Evolutionary conservation across 1,140 invertebrate species (phyloP).

Genomic region (Drosophila bipectinata): DNA sequence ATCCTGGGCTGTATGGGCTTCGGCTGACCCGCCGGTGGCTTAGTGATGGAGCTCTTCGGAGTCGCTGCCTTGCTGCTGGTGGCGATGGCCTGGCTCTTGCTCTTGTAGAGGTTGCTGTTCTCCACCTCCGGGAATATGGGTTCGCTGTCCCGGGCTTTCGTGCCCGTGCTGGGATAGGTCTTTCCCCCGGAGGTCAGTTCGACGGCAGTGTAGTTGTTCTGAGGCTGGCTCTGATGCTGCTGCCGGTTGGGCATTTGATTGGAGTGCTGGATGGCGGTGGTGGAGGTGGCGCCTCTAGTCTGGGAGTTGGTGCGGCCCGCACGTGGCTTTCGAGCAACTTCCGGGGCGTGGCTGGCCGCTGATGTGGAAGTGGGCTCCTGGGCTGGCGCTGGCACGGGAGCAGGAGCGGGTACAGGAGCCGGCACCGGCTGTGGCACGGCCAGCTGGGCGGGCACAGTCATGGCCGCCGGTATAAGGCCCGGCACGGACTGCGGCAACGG

Average conservation of each 20-base stretch:
- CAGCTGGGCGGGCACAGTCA: background rate
- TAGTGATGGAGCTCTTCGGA: background rate
- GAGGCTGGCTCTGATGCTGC: too few species aligned
- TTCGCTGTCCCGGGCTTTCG: background rate
- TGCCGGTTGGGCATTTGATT: too few species aligned
- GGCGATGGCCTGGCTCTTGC: background rate
- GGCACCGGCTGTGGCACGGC: background rate
- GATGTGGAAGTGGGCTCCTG: background rate
- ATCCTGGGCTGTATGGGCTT: too few species aligned
- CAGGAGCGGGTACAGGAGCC: background rate
- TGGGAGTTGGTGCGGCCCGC: background rate
- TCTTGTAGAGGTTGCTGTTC: background rate
- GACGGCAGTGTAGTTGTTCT: too few species aligned
- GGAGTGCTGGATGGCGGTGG: too few species aligned
- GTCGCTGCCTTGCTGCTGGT: too few species aligned
- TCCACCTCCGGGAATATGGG: background rate
- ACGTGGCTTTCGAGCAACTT: background rate
- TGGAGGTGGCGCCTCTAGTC: too few species aligned
- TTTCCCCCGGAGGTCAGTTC: background rate
- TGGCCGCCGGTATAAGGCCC: constrained; percentile 4
- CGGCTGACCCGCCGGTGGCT: background rate
- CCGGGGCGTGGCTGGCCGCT: background rate
- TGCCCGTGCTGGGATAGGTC: background rate
- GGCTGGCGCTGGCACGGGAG: too few species aligned
- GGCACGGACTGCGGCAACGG: constrained; percentile 19